Evolutionary conservation across 1,140 invertebrate species (phyloP), one percentile per base, ranked within the genome.

Genomic region (Nasonia vitripennis): DNA sequence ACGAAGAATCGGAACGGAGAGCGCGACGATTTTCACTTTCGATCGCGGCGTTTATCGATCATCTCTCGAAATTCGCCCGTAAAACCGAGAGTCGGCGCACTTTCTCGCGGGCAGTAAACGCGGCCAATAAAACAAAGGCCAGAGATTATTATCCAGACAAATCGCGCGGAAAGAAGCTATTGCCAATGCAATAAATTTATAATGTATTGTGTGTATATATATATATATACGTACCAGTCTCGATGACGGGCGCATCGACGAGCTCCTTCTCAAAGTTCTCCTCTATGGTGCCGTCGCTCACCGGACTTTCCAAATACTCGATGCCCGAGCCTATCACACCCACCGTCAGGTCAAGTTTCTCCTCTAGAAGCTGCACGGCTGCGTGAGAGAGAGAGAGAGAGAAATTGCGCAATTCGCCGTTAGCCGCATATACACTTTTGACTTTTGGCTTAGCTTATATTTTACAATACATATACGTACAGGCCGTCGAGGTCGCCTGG

Each of bases 221-320:
- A 83, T 75, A 62, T 68, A 31, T 27, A 78, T 4, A 89, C 93
- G 89, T 88, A 93, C 93, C 92, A 78, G 91, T 92, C 88, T 92
- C 91, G 84, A 94, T 93, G 87, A 95, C 93, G 74, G 94, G 93
- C 85, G 95, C 95, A 87, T 95, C 94, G 82, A 95, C 96, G n/a
- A 98, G 94, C 91, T 97, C 97, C 91, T 97, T 96, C 92, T 98
- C 98, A 94, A 98, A 99, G 91, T 98, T 98, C 90, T 99, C 98
- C 92, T 98, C 98, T 84, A 98, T 97, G 9, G 97, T 96, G 34
- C 97, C 97, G 93, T 98, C 97, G 71, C 96, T 97, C 71, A 97
- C 96, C 34, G 97, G 97, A 86, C 96, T 96, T 90, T 96, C 96
- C 88, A 96, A 91, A 90, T 95, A 95, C 88, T 96, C 95, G 31